Evolutionary conservation across 2,113 vertebrate genomes (phyloP).

Genomic region (Montifringilla adamsi): DNA sequence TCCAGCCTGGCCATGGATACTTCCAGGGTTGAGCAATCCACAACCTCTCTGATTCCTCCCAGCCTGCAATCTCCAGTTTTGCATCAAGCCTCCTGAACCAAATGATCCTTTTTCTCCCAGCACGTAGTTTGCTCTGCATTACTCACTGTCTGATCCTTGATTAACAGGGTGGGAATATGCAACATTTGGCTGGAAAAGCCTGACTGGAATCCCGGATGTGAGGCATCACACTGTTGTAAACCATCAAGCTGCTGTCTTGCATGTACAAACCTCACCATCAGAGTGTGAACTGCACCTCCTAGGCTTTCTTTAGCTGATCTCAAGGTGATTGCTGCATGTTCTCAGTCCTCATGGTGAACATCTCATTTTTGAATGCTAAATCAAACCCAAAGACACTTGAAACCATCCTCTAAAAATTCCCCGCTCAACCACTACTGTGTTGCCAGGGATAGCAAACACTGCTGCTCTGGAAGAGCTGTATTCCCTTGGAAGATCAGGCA

Average conservation of each 20-base stretch:
- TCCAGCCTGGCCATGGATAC: neutral
- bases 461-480: neutral
- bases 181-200: neutral
- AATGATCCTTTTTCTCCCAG: neutral
- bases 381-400: neutral
- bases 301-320: neutral
- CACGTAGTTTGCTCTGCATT: neutral
- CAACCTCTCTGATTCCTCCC: neutral
- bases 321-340: neutral
- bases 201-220: neutral
- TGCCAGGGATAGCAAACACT: neutral
- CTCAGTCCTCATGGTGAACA: neutral
- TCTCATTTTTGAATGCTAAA: neutral
- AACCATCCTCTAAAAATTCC: neutral
- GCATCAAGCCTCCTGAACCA: neutral
- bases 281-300: neutral
- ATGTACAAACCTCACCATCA: neutral
- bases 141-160: neutral
- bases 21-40: neutral
- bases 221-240: neutral
- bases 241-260: neutral
- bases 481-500: neutral
- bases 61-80: neutral
- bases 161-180: neutral
- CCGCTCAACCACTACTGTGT: rapidly evolving